These are phyloP conservation scores for Hippocampus comes DNA, from an alignment of 2,113 vertebrate genomes.

Conservation along the genomic window DNA sequence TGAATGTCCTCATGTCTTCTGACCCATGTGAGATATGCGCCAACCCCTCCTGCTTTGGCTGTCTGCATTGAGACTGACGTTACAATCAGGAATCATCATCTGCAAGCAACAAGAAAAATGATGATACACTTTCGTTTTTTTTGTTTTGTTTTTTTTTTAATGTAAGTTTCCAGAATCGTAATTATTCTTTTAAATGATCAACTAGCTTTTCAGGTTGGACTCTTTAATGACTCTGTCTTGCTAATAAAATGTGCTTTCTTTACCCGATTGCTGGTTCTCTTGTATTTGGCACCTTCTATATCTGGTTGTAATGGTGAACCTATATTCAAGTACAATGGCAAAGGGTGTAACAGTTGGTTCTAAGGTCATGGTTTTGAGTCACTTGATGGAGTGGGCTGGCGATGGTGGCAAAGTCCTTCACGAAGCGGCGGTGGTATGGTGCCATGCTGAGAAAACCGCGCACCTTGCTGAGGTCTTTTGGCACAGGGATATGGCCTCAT, in stretches of 20 bases:
- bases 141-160: not conserved
- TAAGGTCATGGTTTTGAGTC: too few species aligned
- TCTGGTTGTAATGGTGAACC: not conserved
- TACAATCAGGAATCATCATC: not conserved
- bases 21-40: slow-evolving; percentile 77
- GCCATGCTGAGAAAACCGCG: not conserved
- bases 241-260: slow-evolving; percentile 25
- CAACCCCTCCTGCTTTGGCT: slow-evolving; percentile 74
- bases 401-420: too few species aligned
- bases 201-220: slow-evolving; percentile 2
- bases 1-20: slow-evolving; percentile 42
- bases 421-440: too few species aligned
- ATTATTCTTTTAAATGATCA: not conserved
- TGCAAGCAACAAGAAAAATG: not conserved
- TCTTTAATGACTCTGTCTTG: slow-evolving; percentile 15
- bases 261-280: not conserved
- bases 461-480: not conserved
- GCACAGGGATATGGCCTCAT: too few species aligned
- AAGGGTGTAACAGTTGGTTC: too few species aligned
- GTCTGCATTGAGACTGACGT: slow-evolving; percentile 46
- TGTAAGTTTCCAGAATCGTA: not conserved
- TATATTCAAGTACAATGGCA: too few species aligned
- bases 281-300: not conserved
- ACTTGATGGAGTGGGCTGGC: too few species aligned
- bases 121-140: not conserved